Base-by-base conservation (phyloP, 2,888 invertebrate genomes). In the Herminia tarsipennalis region DNA sequence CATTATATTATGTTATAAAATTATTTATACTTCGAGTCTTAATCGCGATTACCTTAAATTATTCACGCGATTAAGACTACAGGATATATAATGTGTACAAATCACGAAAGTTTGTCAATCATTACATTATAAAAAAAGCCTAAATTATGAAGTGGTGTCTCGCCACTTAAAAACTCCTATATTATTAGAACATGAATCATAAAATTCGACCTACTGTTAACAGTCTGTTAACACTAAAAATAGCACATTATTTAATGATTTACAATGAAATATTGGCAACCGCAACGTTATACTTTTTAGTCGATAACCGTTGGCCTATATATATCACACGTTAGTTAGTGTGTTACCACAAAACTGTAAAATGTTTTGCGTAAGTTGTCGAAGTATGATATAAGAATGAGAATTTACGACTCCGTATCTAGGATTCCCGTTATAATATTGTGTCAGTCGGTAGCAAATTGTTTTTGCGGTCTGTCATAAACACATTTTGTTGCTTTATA, bases 221-320 rank as follows among this genome's bases (percentile, higher is more conserved):
- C 49, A 50, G 52, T 57, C 56, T 56, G 45, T 20, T 49, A 40
- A 45, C 47, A 37, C 58, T 65, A 56, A 60, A 73, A 66, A 70
- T 66, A 74, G 59, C 56, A 30, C 65, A 66, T 64, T 73, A 66
- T 76, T 66, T 67, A 50, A 51, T 60, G 58, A 61, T 65, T 61
- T 65, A 42, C 49, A 44, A 33, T 50, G 56, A 56, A 63, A 52
- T 40, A 63, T 61, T 30, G 27, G 18, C 13, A 49, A 66, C 63
- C 56, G 24, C 56, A 56, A 36, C 28, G 8, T 13, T 34, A 42
- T 3, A 29, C 12, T 33, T 53, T 51, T 56, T 52, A 55, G 33
- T 21, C 42, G 50, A 63, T 63, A 59, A 53, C 45, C 30, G 25
- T 32, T 63, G 63, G 41, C 55, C 63, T 53, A 59, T 49, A 59